Base-by-base conservation (phyloP, 92 coral and sea anemone genomes). In the Phenganax stokvisi region DNA sequence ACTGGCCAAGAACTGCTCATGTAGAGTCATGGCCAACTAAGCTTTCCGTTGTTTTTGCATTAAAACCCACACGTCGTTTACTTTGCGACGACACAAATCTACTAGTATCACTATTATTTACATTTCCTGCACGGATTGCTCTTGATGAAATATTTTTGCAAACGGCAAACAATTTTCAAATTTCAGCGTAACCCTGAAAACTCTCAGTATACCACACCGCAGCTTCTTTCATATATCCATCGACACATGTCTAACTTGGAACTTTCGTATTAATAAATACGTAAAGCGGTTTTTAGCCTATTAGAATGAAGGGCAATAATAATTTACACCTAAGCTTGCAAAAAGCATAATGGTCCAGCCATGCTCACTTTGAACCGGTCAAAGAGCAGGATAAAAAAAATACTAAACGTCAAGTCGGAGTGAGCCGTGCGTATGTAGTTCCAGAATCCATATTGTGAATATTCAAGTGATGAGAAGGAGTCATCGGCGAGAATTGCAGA, bases 391-490 rank as follows among this genome's bases (percentile, higher is more conserved):
- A 57, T 31, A 11, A 44, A 59, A 44, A 10, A 51, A 16, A 73
- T 15, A 54, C 54, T 53, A 73, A 73, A 20, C 12, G 51, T 9
- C 76, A 47, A 29, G 57, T 79, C 74, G 63, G 83, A n/a, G 83
- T 62, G 9, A 79, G 83, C 7, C 61, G 83, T 16, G 83, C 60
- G 74, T 79, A 79, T n/a, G 83, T 60, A 17, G 30, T 65, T 0
- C 73, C 83, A 52, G 83, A 63, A 12, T 79, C 83, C 16, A 79
- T 79, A 16, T 63, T 65, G 83, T 79, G 83, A 54, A 63, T 51
- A 54, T 63, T 47, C 61, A 79, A 17, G 54, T 79, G 83, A 51
- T 51, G 65, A 3, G 56, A 37, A 63, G 60, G 9, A 53, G 51
- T 79, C 28, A 79, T 15, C 54, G 83, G 6, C 52, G 74, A 79